Conservation (phyloP, 2,113 vertebrate species). For the Ceyx margarethae region DNA sequence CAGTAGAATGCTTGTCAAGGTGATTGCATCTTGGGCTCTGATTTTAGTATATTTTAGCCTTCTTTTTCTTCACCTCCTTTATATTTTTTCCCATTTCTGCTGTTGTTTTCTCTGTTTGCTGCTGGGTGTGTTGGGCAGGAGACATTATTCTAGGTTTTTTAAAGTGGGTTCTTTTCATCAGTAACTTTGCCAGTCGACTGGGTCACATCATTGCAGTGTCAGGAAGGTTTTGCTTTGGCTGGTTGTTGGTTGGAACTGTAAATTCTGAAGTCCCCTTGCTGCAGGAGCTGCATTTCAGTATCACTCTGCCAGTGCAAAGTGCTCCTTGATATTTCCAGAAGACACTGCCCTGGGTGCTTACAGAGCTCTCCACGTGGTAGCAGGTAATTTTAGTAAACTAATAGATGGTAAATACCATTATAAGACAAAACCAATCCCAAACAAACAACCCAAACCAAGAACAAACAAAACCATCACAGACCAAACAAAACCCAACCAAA, state of each 20-base stretch:
- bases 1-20: background rate
- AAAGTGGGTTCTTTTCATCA: background rate
- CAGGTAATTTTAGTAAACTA: background rate
- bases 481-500: no score
- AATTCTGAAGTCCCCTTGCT: background rate
- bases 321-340: background rate
- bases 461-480: no score
- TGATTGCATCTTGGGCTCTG: background rate
- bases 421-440: background rate
- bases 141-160: background rate
- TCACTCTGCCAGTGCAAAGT: background rate
- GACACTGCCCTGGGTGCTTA: background rate
- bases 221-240: background rate
- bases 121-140: background rate
- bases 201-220: background rate
- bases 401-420: background rate
- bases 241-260: background rate
- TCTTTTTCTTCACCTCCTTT: background rate
- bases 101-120: background rate
- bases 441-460: no score
- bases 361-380: background rate
- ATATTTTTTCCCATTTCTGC: background rate
- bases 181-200: background rate
- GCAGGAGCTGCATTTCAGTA: background rate
- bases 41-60: background rate